Evolutionary conservation across 1,140 invertebrate species (phyloP).

Genomic region (Scaptomyza hsui): DNA sequence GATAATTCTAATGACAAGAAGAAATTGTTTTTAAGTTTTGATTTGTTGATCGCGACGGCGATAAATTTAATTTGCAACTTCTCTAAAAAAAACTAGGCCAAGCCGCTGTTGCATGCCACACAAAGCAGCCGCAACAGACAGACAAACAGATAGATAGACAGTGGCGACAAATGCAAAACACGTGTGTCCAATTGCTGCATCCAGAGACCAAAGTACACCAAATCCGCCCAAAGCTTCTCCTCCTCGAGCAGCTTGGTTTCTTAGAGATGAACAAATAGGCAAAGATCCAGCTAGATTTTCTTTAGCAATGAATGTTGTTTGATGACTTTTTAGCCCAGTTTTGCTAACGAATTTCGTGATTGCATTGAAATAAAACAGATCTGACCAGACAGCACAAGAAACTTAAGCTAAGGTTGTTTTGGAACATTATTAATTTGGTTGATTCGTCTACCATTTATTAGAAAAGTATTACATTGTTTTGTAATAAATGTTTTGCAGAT

Average conservation of each 20-base stretch:
- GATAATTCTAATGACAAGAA: conserved; percentile 1
- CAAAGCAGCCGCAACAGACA: conserved; percentile 1
- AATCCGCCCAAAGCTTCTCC: not conserved
- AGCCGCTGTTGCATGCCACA: not conserved
- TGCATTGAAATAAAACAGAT: too few relatives aligned
- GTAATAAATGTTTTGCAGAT: not conserved
- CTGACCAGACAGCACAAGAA: too few relatives aligned
- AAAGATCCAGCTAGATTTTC: not conserved
- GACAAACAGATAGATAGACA: not conserved
- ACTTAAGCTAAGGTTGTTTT: too few relatives aligned
- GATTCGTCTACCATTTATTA: not conserved
- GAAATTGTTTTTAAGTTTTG: not conserved
- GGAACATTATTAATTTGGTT: too few relatives aligned
- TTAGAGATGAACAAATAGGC: not conserved
- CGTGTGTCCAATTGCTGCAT: conserved; percentile 4
- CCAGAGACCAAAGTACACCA: not conserved
- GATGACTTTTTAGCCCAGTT: too few relatives aligned
- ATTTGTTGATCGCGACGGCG: conserved; percentile 2
- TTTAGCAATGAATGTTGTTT: not conserved
- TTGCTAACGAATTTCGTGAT: too few relatives aligned
- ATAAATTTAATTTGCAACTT: conserved; percentile 20
- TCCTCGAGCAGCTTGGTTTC: not conserved
- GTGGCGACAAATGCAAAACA: not conserved
- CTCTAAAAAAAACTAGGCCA: not conserved
- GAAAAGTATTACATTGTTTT: not conserved